Conservation (phyloP, 30 jellyfish, hydroid and myxozoan species). For the Aurelia aurita region DNA sequence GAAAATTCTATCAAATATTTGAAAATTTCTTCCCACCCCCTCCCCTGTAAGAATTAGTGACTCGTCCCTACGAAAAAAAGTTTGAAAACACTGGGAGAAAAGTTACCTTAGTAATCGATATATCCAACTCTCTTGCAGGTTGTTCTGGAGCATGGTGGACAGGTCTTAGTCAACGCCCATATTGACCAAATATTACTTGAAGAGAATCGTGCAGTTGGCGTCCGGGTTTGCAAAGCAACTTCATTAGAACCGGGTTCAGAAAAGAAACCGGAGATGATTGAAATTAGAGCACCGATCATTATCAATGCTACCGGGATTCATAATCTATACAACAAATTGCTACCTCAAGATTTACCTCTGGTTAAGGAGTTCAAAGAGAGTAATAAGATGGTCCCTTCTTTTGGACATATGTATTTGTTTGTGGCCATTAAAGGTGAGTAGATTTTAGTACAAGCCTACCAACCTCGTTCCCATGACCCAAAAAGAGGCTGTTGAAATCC, state of each 20-base stretch:
- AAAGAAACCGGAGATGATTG: conserved; percentile 79
- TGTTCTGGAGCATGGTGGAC: conserved; percentile 93
- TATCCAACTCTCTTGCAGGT: conserved; percentile 27
- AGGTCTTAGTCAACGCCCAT: conserved; percentile 86
- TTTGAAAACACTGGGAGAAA: too few species aligned
- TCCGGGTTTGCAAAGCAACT: conserved; percentile 92
- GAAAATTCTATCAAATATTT: too few species aligned
- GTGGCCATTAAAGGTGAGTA: conserved; percentile 83
- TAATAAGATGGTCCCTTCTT: conserved; percentile 83
- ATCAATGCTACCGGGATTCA: conserved; percentile 94
- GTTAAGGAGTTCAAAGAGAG: conserved; percentile 83
- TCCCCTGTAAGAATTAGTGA: too few species aligned
- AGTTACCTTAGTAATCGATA: too few species aligned
- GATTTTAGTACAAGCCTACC: too few species aligned
- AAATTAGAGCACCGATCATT: conserved; percentile 82
- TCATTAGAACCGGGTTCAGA: conserved; percentile 83
- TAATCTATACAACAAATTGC: conserved; percentile 72
- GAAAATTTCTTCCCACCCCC: too few species aligned
- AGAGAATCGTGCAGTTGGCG: conserved; percentile 84
- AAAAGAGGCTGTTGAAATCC: too few species aligned
- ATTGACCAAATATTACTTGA: conserved; percentile 73
- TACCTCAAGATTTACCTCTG: conserved; percentile 72
- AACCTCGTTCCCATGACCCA: too few species aligned
- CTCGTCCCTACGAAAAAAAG: too few species aligned
- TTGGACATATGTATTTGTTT: conserved; percentile 88